Conservation (phyloP, 2,113 vertebrate genomes). For the Lates calcarifer region DNA sequence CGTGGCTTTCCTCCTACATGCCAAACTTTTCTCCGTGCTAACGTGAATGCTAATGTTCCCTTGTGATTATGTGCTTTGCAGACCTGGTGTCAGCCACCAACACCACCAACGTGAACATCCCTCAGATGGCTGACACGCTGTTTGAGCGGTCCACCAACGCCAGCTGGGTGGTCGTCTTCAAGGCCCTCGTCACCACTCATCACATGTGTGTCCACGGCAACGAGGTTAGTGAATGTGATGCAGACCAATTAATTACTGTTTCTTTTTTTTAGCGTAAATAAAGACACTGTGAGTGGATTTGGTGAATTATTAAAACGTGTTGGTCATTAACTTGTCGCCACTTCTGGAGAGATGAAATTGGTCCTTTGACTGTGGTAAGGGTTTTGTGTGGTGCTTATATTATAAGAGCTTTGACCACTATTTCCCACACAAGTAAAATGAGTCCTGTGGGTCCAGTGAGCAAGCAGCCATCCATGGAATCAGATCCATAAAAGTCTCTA, state of each 20-base stretch:
- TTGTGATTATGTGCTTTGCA: constrained; percentile 71
- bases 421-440: not conserved
- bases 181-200: constrained; percentile 96
- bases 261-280: not conserved
- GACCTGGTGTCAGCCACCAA: constrained; percentile 98
- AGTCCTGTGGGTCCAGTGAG: not conserved
- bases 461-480: not conserved
- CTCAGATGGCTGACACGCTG: constrained; percentile 91
- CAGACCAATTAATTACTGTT: not conserved
- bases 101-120: constrained; percentile 99
- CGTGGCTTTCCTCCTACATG: not conserved
- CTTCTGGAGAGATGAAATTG: constrained; percentile 2
- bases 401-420: constrained; percentile 15
- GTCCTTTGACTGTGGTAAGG: constrained; percentile 19
- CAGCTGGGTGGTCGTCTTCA: constrained; percentile 99
- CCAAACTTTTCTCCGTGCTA: not conserved
- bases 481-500: not conserved
- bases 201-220: constrained; percentile 99
- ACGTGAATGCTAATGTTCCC: not conserved
- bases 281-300: not conserved
- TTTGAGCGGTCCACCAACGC: constrained; percentile 89
- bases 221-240: constrained; percentile 85
- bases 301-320: not conserved
- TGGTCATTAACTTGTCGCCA: not conserved
- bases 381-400: not conserved